Conservation (phyloP, 2,113 vertebrate genomes). For the Corapipo altera region DNA sequence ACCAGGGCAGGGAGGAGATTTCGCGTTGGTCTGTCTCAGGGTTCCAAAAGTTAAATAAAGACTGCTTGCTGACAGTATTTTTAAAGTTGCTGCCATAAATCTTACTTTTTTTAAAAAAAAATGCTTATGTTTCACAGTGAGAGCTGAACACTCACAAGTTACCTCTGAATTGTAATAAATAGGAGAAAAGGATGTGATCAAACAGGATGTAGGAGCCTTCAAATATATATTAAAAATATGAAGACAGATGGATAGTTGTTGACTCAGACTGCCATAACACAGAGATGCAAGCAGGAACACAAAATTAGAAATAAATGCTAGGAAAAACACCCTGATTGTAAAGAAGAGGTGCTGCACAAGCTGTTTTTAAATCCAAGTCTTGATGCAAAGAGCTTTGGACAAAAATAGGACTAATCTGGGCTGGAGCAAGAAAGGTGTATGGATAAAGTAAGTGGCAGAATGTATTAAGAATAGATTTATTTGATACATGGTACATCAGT, state of each 20-base stretch:
- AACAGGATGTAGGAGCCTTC: background rate
- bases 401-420: background rate
- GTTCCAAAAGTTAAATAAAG: background rate
- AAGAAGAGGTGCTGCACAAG: background rate
- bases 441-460: background rate
- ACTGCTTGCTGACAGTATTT: background rate
- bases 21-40: fast-evolving
- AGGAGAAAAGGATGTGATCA: background rate
- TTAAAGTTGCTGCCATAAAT: background rate
- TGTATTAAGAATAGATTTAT: background rate
- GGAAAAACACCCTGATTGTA: background rate
- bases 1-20: background rate
- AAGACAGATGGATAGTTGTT: background rate
- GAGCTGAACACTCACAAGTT: background rate
- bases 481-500: background rate
- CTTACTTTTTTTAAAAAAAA: background rate
- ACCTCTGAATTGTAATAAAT: background rate
- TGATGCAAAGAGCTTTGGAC: background rate
- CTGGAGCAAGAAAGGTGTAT: background rate
- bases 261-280: background rate
- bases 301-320: background rate
- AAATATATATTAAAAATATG: background rate
- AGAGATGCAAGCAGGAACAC: background rate
- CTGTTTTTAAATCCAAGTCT: background rate
- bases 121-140: background rate